Evolutionary conservation across 2,113 vertebrate genomes (phyloP), one percentile per base, ranked within the genome.

Genomic region (Epinephelus lanceolatus): DNA sequence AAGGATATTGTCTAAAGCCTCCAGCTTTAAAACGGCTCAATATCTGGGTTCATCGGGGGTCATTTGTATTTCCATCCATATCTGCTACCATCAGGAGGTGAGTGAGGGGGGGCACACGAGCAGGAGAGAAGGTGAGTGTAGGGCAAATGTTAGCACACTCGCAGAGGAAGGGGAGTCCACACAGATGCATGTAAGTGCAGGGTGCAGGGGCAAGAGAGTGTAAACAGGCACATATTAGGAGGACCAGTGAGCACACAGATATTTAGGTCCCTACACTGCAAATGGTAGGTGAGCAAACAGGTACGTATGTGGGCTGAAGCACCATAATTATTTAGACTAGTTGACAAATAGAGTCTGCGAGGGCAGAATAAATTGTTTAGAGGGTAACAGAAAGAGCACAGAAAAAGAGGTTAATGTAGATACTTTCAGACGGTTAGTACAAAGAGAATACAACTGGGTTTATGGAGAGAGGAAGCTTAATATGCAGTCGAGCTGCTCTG

Each of bases 61-160:
- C 90, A 78, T 93, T 92, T 91, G 89, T 93, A 94, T 92, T 94
- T 94, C 92, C 93, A 95, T 95, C 93, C 87, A 94, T 93, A 95
- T 94, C 94, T 94, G 90, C 89, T 86, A 81, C 71, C 87, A 94
- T 93, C 85, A 57, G 70, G 78, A 82, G 89, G 87, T 80, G 88
- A 90, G 86, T 68, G 68, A 59, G 76, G 72, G 87, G 40, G 87
- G 83, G 78, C 83, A 83, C 78, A 82, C 81, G 81, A 60, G 73
- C 57, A 76, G 81, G 72, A 66, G 69, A 69, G 75, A 72, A 90
- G 89, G 92, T 90, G 87, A 90, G 55, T 80, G 89, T 80, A 84
- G 86, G 91, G 84, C 83, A 92, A 92, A 84, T 37, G 72, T 80
- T 82, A 82, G 71, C 76, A 88, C 69, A 89, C 74, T 83, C 19